These are phyloP conservation scores for Halcyon senegalensis DNA, from an alignment of 2,113 vertebrate species.

Conservation along the genomic window DNA sequence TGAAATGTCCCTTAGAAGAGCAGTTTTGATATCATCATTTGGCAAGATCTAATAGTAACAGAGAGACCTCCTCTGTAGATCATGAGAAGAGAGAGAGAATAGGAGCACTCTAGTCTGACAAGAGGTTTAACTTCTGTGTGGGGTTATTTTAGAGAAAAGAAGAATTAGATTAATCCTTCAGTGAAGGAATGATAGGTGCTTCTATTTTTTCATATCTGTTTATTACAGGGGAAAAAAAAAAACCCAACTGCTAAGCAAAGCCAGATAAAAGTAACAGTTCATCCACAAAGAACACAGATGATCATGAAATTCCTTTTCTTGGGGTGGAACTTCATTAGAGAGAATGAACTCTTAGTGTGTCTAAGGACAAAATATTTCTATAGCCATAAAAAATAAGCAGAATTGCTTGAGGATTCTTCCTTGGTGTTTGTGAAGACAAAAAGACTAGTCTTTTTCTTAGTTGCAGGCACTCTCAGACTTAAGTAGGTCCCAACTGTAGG, in stretches of 20 bases:
- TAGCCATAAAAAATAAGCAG: background rate
- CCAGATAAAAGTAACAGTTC: background rate
- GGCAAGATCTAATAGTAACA: background rate
- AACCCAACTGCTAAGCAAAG: background rate
- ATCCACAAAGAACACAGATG: background rate
- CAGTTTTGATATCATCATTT: background rate
- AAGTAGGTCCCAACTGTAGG: background rate
- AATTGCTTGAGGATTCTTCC: background rate
- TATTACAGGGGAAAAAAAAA: background rate
- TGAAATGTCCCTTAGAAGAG: background rate
- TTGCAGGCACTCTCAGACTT: background rate
- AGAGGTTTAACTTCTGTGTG: background rate
- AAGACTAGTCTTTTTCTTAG: background rate
- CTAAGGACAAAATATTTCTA: background rate
- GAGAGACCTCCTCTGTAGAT: background rate
- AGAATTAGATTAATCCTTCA: background rate
- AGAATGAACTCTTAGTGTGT: background rate
- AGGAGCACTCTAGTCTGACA: background rate
- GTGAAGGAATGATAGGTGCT: background rate
- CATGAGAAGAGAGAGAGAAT: background rate
- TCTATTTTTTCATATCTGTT: background rate
- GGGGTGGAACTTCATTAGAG: background rate
- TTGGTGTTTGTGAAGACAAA: background rate
- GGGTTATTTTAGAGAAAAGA: background rate
- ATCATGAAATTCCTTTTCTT: background rate